phyloP scores from a whole-genome alignment of 1,140 invertebrate genomes.

The Listronotus bonariensis region DNA sequence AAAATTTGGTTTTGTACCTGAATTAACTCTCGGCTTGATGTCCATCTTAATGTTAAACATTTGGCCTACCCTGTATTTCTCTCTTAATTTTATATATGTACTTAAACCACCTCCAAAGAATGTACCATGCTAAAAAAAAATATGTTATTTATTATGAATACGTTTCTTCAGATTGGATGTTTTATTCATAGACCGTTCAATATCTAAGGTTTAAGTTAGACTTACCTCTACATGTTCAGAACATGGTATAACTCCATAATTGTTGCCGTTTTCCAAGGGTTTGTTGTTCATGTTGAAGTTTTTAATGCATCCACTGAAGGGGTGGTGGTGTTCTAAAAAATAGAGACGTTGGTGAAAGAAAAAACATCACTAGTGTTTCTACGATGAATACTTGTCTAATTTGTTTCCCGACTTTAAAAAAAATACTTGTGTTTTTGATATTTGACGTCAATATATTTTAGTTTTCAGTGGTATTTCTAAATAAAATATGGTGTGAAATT shows the following conservation, averaged over 20 bases:
- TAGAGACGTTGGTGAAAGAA: background rate
- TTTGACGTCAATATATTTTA: too few relatives aligned
- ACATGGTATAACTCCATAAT: slow-evolving; percentile 74
- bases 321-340: slow-evolving; percentile 53
- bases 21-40: slow-evolving; percentile 82
- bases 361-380: too few relatives aligned
- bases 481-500: too few relatives aligned
- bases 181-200: too few relatives aligned
- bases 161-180: too few relatives aligned
- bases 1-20: slow-evolving; percentile 43
- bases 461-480: too few relatives aligned
- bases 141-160: too few relatives aligned
- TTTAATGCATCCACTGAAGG: slow-evolving; percentile 87
- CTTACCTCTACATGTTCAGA: slow-evolving; percentile 74
- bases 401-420: too few relatives aligned
- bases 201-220: too few relatives aligned
- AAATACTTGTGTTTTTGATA: too few relatives aligned
- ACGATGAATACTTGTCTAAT: too few relatives aligned
- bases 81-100: slow-evolving; percentile 56
- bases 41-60: slow-evolving; percentile 83
- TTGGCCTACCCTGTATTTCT: slow-evolving; percentile 64
- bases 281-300: slow-evolving; percentile 77
- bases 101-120: slow-evolving; percentile 78
- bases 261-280: slow-evolving; percentile 60
- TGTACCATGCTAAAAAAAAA: slow-evolving; percentile 65